Conservation (phyloP, 2,113 vertebrate genomes). For the Charadrius vociferus region DNA sequence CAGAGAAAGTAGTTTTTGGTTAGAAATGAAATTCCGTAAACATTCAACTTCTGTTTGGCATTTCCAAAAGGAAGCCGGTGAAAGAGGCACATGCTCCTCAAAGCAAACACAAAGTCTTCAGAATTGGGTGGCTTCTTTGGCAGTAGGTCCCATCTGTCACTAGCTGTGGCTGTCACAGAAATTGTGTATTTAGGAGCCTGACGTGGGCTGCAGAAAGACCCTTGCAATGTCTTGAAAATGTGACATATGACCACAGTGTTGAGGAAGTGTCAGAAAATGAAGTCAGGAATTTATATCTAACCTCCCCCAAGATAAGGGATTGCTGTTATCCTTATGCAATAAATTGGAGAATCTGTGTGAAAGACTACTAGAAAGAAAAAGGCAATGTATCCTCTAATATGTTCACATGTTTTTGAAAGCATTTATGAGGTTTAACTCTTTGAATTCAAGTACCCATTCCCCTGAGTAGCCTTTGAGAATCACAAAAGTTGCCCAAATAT, state of each 20-base stretch:
- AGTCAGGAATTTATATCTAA: not conserved
- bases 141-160: not conserved
- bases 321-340: not conserved
- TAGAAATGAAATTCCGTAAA: not conserved
- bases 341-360: not conserved
- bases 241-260: not conserved
- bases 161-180: not conserved
- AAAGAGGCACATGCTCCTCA: not conserved
- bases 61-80: not conserved
- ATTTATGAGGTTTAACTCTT: not conserved
- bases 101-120: not conserved
- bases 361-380: not conserved
- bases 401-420: not conserved
- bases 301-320: not conserved
- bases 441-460: not conserved
- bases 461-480: not conserved
- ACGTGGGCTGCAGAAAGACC: not conserved
- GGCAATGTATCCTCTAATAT: not conserved
- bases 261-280: not conserved
- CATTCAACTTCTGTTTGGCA: not conserved
- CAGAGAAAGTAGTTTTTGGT: not conserved
- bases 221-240: not conserved
- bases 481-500: not conserved
- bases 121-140: not conserved
- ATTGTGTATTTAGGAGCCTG: not conserved